Percentiles rank a stretch among this genome's conserved stretches.
phyloP scores from a whole-genome alignment of 1,140 invertebrate species.

The Gonatopus flavifemur region DNA sequence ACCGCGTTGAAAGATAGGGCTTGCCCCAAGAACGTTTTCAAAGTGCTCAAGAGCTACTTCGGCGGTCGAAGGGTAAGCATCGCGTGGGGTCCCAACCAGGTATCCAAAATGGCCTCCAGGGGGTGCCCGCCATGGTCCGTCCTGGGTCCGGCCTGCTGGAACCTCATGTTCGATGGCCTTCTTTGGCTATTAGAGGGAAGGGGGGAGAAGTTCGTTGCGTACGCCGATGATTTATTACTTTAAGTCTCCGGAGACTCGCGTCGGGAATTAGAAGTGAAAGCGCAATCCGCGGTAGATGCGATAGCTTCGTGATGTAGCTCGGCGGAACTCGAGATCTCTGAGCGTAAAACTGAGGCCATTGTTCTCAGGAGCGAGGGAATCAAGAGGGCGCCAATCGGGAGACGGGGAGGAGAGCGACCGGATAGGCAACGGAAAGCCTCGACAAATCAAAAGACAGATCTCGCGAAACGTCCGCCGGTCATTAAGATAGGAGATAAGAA shows the following conservation, averaged over 20 bases:
- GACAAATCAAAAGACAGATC: background rate
- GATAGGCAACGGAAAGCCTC: background rate
- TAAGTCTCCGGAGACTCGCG: slow-evolving; percentile 7
- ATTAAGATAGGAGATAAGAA: background rate
- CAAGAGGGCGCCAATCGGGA: background rate
- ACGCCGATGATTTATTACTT: slow-evolving; percentile 24
- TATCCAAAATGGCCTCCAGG: slow-evolving; percentile 9
- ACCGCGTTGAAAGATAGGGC: slow-evolving; percentile 19
- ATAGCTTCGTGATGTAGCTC: slow-evolving; percentile 7
- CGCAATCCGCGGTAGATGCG: background rate
- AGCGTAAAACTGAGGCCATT: slow-evolving; percentile 22
- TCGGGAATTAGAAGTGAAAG: background rate
- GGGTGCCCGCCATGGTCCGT: slow-evolving; percentile 40
- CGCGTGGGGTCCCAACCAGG: background rate
- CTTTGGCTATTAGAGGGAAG: slow-evolving; percentile 6
- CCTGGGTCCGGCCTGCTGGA: slow-evolving; percentile 30
- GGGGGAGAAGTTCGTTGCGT: slow-evolving; percentile 5
- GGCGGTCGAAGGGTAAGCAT: background rate
- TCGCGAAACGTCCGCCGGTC: background rate
- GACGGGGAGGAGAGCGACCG: background rate
- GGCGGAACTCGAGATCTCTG: slow-evolving; percentile 19
- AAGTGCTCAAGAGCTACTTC: slow-evolving; percentile 11
- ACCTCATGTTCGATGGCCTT: slow-evolving; percentile 25
- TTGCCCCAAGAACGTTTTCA: slow-evolving; percentile 10
- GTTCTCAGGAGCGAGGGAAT: background rate